Evolutionary conservation across 2,888 invertebrate genomes (phyloP).

Genomic region (Fragum sueziense): DNA sequence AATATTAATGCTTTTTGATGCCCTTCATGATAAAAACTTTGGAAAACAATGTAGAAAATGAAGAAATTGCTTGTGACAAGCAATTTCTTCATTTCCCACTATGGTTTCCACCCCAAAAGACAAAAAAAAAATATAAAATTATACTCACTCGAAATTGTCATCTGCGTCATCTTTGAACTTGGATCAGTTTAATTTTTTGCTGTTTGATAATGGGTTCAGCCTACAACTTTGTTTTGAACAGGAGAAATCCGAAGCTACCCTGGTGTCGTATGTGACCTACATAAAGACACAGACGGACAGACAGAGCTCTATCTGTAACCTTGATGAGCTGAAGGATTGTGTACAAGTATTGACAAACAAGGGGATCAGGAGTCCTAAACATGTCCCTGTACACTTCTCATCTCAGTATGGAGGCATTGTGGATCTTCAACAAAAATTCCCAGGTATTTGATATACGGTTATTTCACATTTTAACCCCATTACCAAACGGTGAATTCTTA

Average conservation of each 20-base stretch:
- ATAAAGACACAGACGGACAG: conserved; percentile 74
- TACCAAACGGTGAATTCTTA: too few species aligned
- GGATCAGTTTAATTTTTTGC: not conserved
- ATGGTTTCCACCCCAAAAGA: not conserved
- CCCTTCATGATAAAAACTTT: too few species aligned
- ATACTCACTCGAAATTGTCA: too few species aligned
- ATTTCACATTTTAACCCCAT: too few species aligned
- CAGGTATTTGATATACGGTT: too few species aligned
- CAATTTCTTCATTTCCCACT: not conserved
- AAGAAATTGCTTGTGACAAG: not conserved
- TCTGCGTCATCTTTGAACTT: too few species aligned
- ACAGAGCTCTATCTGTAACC: conserved; percentile 68
- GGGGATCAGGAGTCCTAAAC: conserved; percentile 71
- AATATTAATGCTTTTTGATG: too few species aligned
- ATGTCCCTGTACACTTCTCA: conserved; percentile 74
- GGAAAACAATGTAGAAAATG: conserved; percentile 2
- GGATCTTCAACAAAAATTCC: conserved; percentile 66
- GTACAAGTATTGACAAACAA: conserved; percentile 74
- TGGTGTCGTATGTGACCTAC: conserved; percentile 76
- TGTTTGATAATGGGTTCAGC: not conserved
- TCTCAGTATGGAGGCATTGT: conserved; percentile 69
- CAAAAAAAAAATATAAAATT: too few species aligned
- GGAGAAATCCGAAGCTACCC: conserved; percentile 68
- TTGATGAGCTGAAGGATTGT: conserved; percentile 69
- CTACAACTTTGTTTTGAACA: conserved; percentile 56